Evolutionary conservation across 2,113 vertebrate species (phyloP).

Genomic region (Pygoscelis adeliae): DNA sequence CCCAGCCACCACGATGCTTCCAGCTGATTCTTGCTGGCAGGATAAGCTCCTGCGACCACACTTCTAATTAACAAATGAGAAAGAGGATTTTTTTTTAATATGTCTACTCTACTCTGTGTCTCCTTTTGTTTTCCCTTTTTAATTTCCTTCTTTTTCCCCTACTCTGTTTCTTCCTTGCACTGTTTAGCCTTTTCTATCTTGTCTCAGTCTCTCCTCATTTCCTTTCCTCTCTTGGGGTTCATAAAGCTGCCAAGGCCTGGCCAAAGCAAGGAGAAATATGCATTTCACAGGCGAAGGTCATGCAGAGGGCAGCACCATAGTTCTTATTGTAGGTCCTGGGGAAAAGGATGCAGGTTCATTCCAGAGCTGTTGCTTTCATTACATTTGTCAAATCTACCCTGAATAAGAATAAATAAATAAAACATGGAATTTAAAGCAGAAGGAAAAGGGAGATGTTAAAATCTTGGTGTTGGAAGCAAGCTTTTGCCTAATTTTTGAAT

Average conservation of each 20-base stretch:
- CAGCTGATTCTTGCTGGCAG: neutral
- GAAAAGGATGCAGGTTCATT: conserved; percentile 1
- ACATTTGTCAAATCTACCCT: neutral
- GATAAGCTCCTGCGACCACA: neutral
- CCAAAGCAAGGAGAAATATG: conserved; percentile 30
- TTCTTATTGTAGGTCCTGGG: neutral
- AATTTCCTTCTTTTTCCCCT: neutral
- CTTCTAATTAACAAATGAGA: neutral
- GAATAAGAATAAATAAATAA: conserved; percentile 11
- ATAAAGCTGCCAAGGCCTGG: conserved; percentile 55
- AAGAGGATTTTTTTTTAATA: neutral
- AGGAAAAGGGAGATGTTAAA: neutral
- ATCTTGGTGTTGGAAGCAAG: neutral
- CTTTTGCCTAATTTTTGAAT: neutral
- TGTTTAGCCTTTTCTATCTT: conserved; percentile 37
- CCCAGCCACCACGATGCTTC: neutral
- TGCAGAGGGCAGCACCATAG: conserved; percentile 1
- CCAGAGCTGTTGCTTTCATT: neutral
- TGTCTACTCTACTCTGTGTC: neutral
- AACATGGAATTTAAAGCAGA: neutral
- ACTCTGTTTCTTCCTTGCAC: neutral
- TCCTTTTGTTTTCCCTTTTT: neutral
- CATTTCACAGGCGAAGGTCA: conserved; percentile 9
- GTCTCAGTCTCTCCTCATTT: conserved; percentile 43
- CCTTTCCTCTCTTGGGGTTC: conserved; percentile 37